Conservation (phyloP, 92 coral and sea anemone genomes). For the Isaurus tuberculatus region DNA sequence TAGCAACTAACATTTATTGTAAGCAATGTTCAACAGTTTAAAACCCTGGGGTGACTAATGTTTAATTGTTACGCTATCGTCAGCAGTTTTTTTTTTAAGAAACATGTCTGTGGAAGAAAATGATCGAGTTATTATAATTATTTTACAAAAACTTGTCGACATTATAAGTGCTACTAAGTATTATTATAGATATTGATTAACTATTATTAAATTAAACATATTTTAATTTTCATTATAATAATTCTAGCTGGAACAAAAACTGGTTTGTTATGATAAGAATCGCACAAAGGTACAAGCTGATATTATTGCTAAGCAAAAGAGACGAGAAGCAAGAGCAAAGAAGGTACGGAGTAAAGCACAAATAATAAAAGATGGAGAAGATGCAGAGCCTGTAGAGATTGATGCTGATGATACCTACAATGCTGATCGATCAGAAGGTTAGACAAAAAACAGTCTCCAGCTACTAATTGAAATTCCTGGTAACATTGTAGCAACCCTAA, state of each 20-base stretch:
- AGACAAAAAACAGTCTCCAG: too few species aligned
- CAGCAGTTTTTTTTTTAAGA: too few species aligned
- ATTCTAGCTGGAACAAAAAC: slow-evolving; percentile 70
- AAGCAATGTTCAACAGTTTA: too few species aligned
- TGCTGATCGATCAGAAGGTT: slow-evolving; percentile 77
- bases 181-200: too few species aligned
- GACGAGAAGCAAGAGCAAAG: slow-evolving; percentile 83
- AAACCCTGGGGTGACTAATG: too few species aligned
- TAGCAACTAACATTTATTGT: background rate
- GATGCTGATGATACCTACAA: slow-evolving; percentile 89
- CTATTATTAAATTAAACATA: too few species aligned
- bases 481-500: background rate
- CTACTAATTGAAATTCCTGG: too few species aligned
- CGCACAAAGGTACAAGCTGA: slow-evolving; percentile 78
- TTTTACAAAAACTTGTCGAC: too few species aligned
- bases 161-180: too few species aligned
- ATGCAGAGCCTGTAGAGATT: slow-evolving; percentile 65
- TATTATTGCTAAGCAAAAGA: slow-evolving; percentile 72
- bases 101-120: too few species aligned
- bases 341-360: slow-evolving; percentile 78
- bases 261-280: slow-evolving; percentile 72
- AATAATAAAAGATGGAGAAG: slow-evolving; percentile 71
- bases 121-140: too few species aligned
- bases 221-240: background rate
- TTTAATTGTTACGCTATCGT: too few species aligned